Conservation (phyloP, 2,797 vertebrate genomes). For the Ceyx erithaca region DNA sequence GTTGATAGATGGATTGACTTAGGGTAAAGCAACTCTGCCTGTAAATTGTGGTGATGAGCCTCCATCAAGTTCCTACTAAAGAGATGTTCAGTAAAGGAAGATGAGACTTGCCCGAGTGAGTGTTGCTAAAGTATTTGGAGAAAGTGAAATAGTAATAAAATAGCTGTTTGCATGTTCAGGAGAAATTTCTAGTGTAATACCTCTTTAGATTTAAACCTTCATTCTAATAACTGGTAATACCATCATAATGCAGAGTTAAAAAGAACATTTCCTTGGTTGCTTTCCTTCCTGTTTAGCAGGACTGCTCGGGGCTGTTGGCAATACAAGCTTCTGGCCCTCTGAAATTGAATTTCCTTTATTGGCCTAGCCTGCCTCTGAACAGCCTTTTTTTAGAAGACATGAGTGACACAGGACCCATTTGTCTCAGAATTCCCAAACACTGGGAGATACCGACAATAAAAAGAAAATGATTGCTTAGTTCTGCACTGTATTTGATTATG, state of each 20-base stretch:
- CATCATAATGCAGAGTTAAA: neutral
- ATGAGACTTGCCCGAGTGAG: neutral
- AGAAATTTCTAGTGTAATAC: neutral
- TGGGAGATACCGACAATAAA: neutral
- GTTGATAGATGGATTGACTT: neutral
- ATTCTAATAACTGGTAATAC: constrained; percentile 10
- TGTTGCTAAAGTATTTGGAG: neutral
- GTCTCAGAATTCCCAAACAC: neutral
- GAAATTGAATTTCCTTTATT: constrained; percentile 41
- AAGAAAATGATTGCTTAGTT: neutral
- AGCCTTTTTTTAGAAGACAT: neutral
- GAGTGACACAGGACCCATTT: neutral
- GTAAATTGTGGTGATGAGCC: neutral
- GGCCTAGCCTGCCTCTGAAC: neutral
- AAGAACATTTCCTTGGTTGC: neutral
- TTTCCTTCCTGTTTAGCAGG: constrained; percentile 24
- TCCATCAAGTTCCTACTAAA: neutral
- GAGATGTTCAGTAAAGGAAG: neutral
- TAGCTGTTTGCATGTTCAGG: too few species aligned
- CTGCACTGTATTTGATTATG: neutral
- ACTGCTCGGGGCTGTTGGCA: neutral
- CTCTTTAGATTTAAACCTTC: neutral
- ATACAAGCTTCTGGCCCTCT: neutral
- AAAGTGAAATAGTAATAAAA: neutral
- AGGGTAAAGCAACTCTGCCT: neutral